phyloP scores from a whole-genome alignment of 1,140 invertebrate species.

The Cardiocondyla obscurior region DNA sequence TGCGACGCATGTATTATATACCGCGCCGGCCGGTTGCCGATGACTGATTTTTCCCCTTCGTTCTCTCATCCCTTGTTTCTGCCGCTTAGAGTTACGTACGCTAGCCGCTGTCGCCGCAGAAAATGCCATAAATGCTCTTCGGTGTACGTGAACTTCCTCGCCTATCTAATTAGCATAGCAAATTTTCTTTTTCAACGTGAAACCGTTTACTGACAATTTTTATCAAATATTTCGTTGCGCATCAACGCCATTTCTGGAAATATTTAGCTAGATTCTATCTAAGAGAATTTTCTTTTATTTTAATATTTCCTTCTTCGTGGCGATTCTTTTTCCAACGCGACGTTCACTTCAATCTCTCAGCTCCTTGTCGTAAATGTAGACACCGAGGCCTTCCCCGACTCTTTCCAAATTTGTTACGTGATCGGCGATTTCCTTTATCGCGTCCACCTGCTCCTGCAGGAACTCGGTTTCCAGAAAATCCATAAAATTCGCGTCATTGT shows the following conservation, averaged over 20 bases:
- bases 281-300: neutral
- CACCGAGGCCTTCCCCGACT: conserved; percentile 89
- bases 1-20: too few relatives aligned
- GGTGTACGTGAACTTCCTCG: neutral
- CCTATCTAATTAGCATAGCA: neutral
- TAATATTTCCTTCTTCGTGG: neutral
- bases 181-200: neutral
- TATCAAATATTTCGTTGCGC: neutral
- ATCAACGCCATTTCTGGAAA: neutral
- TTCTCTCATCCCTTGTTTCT: too few relatives aligned
- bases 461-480: conserved; percentile 90
- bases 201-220: neutral
- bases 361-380: conserved; percentile 90
- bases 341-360: conserved; percentile 73
- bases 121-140: too few relatives aligned
- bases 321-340: neutral
- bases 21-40: too few relatives aligned
- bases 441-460: conserved; percentile 90
- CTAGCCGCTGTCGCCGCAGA: too few relatives aligned
- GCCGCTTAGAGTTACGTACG: too few relatives aligned
- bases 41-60: too few relatives aligned
- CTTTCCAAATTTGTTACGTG: conserved; percentile 89
- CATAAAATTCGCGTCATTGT: conserved; percentile 89
- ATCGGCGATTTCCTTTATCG: conserved; percentile 89
- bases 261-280: conserved; percentile 7